phyloP scores from a whole-genome alignment of 2,888 invertebrate species.

The Entomobrya multifasciata region DNA sequence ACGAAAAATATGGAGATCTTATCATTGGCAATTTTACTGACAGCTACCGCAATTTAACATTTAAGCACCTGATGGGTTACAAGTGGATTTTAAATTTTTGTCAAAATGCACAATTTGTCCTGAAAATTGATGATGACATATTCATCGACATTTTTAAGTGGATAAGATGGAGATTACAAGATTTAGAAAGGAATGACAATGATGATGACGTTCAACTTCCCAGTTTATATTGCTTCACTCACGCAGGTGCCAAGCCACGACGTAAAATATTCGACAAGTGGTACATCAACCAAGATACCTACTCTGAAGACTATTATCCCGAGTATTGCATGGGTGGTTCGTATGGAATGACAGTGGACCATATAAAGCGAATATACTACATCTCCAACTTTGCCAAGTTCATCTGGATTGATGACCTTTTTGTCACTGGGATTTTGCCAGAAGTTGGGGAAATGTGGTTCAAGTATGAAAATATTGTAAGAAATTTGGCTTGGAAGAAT shows the following conservation, averaged over 20 bases:
- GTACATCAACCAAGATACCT: not conserved
- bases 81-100: constrained; percentile 79
- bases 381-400: not conserved
- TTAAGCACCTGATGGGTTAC: constrained; percentile 80
- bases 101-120: constrained; percentile 76
- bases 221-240: not conserved
- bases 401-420: constrained; percentile 44
- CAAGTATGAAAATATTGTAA: not conserved
- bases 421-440: constrained; percentile 12
- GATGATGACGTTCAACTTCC: not conserved
- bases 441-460: not conserved
- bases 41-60: constrained; percentile 77
- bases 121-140: constrained; percentile 80
- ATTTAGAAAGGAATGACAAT: not conserved
- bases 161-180: constrained; percentile 67
- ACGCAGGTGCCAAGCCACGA: constrained; percentile 5
- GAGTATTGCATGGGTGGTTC: constrained; percentile 25
- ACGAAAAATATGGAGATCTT: constrained; percentile 16
- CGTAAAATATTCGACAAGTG: constrained; percentile 17
- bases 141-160: constrained; percentile 80
- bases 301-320: not conserved
- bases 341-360: constrained; percentile 1
- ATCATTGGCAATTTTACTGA: constrained; percentile 25
- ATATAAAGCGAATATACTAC: constrained; percentile 1
- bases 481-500: not conserved